Evolutionary conservation across 2,888 invertebrate genomes (phyloP).

Genomic region (Tridacna gigas): DNA sequence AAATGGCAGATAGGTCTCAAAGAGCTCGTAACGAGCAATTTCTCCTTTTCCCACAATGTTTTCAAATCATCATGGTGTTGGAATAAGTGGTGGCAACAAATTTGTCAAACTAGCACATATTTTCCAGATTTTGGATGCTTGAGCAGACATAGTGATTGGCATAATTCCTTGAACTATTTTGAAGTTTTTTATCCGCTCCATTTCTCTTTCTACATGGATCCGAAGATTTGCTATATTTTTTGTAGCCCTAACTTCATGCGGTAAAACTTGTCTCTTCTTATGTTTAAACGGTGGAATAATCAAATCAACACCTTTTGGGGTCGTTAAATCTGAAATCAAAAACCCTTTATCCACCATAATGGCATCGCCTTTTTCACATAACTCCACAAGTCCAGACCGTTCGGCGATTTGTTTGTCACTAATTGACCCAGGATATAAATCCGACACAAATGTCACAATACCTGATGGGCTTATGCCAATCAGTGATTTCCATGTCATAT

Average conservation of each 20-base stretch:
- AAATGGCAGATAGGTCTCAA: no score
- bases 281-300: conserved; percentile 51
- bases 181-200: conserved; percentile 31
- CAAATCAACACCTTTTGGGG: conserved; percentile 36
- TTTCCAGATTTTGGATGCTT: conserved; percentile 29
- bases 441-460: conserved; percentile 56
- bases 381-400: conserved; percentile 43
- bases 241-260: conserved; percentile 37
- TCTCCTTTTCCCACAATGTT: no score
- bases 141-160: conserved; percentile 34
- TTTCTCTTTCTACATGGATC: conserved; percentile 42
- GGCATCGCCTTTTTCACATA: conserved; percentile 60
- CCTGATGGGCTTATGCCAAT: conserved; percentile 57
- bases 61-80: no score
- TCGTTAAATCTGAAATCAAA: conserved; percentile 49
- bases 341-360: conserved; percentile 65
- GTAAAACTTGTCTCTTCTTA: conserved; percentile 28
- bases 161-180: conserved; percentile 46
- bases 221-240: conserved; percentile 33
- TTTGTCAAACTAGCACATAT: conserved; percentile 34
- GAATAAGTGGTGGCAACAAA: conserved; percentile 19
- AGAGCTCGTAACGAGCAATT: no score
- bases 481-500: background rate
- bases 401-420: conserved; percentile 58
- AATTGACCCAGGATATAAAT: conserved; percentile 54